phyloP scores from a whole-genome alignment of 2,888 invertebrate species.

The Drosophila barbarae region DNA sequence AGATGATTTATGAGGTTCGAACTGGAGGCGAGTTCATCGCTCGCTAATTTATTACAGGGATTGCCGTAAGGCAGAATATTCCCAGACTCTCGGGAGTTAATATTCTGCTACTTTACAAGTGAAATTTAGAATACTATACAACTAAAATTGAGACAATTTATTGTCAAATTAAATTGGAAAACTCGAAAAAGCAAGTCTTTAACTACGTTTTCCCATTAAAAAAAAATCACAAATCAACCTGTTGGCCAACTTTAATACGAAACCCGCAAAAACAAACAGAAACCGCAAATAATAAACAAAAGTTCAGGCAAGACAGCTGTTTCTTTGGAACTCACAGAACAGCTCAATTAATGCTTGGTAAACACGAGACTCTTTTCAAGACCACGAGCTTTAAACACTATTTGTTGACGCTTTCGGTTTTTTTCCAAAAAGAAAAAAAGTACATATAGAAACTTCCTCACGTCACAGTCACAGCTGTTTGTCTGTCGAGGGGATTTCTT shows the following conservation, averaged over 20 bases:
- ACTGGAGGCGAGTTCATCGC: constrained; percentile 47
- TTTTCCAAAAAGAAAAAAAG: neutral
- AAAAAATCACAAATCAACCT: neutral
- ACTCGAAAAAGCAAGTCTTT: neutral
- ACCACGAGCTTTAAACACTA: neutral
- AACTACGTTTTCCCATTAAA: neutral
- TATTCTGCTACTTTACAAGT: neutral
- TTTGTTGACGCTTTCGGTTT: constrained; percentile 3
- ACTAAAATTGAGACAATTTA: neutral
- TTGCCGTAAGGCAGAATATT: constrained; percentile 9
- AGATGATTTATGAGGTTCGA: constrained; percentile 66
- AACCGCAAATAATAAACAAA: constrained; percentile 6
- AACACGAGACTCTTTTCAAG: constrained; percentile 13
- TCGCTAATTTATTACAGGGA: constrained; percentile 56
- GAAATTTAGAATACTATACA: neutral
- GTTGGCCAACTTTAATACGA: neutral
- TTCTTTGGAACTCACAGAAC: constrained; percentile 1
- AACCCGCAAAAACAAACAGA: neutral
- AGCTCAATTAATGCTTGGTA: constrained; percentile 13
- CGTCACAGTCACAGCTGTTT: constrained; percentile 22
- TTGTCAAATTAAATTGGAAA: neutral
- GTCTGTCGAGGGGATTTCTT: constrained; percentile 1
- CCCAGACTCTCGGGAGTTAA: neutral
- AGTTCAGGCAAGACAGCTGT: constrained; percentile 9
- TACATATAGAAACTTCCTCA: neutral